A percentile compares a stretch with the other conserved stretches of the same genome.
phyloP scores from a whole-genome alignment of 1,140 invertebrate genomes.

The Mamestra configurata region DNA sequence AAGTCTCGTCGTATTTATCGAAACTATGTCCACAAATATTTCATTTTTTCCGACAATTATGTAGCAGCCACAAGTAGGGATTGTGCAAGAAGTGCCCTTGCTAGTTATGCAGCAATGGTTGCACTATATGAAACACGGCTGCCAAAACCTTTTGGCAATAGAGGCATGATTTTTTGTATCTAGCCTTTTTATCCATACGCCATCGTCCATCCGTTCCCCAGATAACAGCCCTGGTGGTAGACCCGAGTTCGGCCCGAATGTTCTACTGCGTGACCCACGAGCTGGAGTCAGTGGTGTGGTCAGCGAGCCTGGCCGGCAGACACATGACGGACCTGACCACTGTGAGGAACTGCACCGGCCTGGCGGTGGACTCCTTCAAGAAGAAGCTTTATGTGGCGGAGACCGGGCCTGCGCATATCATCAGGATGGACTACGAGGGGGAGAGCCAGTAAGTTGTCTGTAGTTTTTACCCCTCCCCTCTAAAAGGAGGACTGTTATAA shows the following conservation, averaged over 20 bases:
- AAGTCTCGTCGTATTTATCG: too few relatives aligned
- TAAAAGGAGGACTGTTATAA: too few relatives aligned
- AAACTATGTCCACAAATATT: too few relatives aligned
- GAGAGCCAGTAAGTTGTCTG: constrained; percentile 79
- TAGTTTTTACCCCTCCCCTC: too few relatives aligned
- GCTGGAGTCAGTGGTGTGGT: constrained; percentile 61
- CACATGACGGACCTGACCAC: constrained; percentile 56
- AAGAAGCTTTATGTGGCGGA: constrained; percentile 91
- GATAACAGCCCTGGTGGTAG: constrained; percentile 86
- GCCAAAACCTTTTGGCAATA: too few relatives aligned
- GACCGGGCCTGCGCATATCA: constrained; percentile 88
- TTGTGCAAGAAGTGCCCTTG: too few relatives aligned
- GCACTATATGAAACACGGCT: too few relatives aligned
- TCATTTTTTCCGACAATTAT: too few relatives aligned
- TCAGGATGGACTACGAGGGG: constrained; percentile 91
- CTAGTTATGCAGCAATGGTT: too few relatives aligned
- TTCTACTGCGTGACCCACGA: constrained; percentile 87
- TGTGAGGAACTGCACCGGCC: constrained; percentile 88
- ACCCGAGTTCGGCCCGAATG: constrained; percentile 86
- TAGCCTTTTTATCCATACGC: too few relatives aligned
- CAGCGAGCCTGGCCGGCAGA: constrained; percentile 62
- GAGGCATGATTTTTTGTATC: too few relatives aligned
- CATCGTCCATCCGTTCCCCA: constrained; percentile 59
- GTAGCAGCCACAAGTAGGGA: too few relatives aligned
- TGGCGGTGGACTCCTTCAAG: constrained; percentile 91